phyloP scores from a whole-genome alignment of 2,888 invertebrate genomes.

The Papilio elwesi region DNA sequence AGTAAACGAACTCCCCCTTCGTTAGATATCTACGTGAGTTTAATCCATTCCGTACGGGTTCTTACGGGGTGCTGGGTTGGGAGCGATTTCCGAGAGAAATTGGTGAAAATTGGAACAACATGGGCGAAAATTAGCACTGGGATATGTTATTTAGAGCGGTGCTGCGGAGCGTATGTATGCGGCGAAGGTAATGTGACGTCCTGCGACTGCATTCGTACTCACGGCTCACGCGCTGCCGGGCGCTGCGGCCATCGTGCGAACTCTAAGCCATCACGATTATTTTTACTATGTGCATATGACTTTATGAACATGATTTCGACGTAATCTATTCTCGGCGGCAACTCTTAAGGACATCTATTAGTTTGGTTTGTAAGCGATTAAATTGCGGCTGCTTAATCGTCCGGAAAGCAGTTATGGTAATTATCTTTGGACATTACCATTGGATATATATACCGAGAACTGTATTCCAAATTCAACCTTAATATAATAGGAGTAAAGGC shows the following conservation, averaged over 20 bases:
- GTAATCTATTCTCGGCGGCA: background rate
- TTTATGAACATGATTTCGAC: constrained; percentile 7
- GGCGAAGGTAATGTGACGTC: constrained; percentile 66
- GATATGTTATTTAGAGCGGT: constrained; percentile 73
- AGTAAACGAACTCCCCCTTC: constrained; percentile 79
- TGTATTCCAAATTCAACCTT: background rate
- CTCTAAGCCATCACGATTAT: constrained; percentile 27
- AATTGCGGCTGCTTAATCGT: constrained; percentile 12
- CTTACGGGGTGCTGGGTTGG: constrained; percentile 62
- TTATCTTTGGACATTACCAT: constrained; percentile 21
- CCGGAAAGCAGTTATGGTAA: constrained; percentile 26
- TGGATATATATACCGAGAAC: background rate
- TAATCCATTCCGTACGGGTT: constrained; percentile 68
- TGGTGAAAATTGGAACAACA: constrained; percentile 82
- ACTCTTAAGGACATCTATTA: constrained; percentile 14
- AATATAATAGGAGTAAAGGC: background rate
- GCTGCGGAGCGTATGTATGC: constrained; percentile 65
- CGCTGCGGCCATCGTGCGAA: constrained; percentile 52
- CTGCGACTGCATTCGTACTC: constrained; percentile 41
- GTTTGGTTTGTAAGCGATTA: constrained; percentile 15
- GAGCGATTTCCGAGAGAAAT: constrained; percentile 76
- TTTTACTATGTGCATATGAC: constrained; percentile 21
- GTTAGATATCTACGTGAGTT: constrained; percentile 84
- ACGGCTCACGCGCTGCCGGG: constrained; percentile 1
- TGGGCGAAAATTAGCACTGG: constrained; percentile 79